These are phyloP conservation scores for Taurulus bubalis DNA, from an alignment of 2,113 vertebrate species.

Conservation along the genomic window DNA sequence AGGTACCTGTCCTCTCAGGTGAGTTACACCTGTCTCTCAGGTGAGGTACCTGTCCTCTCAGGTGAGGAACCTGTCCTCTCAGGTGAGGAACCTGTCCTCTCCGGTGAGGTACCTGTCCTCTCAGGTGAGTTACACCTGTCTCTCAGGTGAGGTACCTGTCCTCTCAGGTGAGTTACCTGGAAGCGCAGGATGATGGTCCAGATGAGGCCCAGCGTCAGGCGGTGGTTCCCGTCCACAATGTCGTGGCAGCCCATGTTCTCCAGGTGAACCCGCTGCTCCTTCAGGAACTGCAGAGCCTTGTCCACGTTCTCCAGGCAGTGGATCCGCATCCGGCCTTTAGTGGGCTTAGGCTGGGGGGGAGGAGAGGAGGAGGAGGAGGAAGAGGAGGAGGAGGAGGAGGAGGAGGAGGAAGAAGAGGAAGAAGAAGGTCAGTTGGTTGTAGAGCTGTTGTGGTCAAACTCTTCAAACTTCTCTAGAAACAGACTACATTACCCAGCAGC, in stretches of 20 bases:
- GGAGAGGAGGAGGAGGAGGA: neutral
- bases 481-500: too few species aligned
- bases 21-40: too few species aligned
- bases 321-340: constrained; percentile 96
- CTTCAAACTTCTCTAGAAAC: too few species aligned
- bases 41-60: too few species aligned
- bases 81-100: too few species aligned
- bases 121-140: too few species aligned
- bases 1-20: too few species aligned
- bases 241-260: constrained; percentile 99
- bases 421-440: too few species aligned
- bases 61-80: too few species aligned
- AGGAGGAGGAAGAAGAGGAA: neutral
- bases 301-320: constrained; percentile 98
- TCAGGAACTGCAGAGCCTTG: constrained; percentile 97
- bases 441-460: too few species aligned
- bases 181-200: constrained; percentile 99
- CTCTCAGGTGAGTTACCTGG: constrained; percentile 83
- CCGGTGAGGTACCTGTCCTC: too few species aligned
- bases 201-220: constrained; percentile 94
- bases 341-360: constrained; percentile 90
- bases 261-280: constrained; percentile 96
- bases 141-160: too few species aligned
- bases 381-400: neutral
- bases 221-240: constrained; percentile 97